These are phyloP conservation scores for Drosophila mauritiana DNA, from an alignment of 1,140 invertebrate species.

Conservation along the genomic window DNA sequence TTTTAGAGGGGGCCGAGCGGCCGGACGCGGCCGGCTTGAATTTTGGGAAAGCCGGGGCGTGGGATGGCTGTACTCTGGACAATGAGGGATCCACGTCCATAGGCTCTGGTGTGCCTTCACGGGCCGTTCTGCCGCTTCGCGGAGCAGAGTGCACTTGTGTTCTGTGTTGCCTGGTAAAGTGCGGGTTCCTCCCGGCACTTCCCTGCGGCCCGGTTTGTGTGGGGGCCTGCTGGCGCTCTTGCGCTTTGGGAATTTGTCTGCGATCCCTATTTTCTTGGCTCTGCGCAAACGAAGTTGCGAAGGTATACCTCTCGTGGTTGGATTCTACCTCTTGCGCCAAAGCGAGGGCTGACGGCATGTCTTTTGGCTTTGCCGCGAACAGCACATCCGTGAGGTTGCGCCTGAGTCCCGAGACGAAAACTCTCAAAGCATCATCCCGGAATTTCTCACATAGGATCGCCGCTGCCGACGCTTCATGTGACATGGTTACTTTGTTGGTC, in stretches of 20 bases:
- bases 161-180: slow-evolving; percentile 3
- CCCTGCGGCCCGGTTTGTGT: not conserved
- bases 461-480: slow-evolving; percentile 4
- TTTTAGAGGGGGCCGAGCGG: no score
- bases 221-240: not conserved
- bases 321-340: not conserved
- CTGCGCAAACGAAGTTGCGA: not conserved
- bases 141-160: not conserved
- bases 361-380: not conserved
- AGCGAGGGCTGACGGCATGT: slow-evolving; percentile 31
- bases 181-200: not conserved
- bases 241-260: slow-evolving; percentile 3
- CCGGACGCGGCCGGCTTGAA: no score
- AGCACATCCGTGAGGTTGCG: slow-evolving; percentile 22
- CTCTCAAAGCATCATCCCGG: slow-evolving; percentile 21
- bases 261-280: not conserved
- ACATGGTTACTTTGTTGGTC: slow-evolving; percentile 41
- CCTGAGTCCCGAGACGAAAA: slow-evolving; percentile 26
- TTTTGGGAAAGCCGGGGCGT: not conserved
- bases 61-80: not conserved
- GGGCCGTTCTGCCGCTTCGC: not conserved
- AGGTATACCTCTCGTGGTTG: not conserved
- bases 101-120: not conserved
- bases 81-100: not conserved
- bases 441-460: slow-evolving; percentile 29